Conservation (phyloP, 1,140 invertebrate genomes). For the Panagrolaimus sp. region DNA sequence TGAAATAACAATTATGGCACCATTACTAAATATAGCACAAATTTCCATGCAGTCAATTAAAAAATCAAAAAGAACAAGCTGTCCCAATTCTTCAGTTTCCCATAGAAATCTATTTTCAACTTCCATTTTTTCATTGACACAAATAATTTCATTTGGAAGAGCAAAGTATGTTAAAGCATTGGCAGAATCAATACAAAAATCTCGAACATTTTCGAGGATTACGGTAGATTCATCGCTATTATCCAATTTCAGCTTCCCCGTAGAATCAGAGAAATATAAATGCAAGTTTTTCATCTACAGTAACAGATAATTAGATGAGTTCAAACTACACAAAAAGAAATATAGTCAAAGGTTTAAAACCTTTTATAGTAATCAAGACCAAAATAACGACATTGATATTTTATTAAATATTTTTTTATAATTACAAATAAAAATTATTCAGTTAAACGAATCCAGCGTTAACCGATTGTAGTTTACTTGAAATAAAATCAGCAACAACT, state of each 20-base stretch:
- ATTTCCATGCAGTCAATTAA: slow-evolving; percentile 32
- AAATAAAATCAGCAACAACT: slow-evolving; percentile 5
- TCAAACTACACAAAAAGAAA: no score
- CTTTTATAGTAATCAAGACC: neutral
- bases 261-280: neutral
- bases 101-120: neutral
- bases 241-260: neutral
- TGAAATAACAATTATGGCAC: slow-evolving; percentile 17
- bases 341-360: no score
- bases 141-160: neutral
- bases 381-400: neutral
- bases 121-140: neutral
- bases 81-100: neutral
- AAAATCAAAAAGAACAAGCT: slow-evolving; percentile 41
- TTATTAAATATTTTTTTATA: no score
- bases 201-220: neutral
- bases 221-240: neutral
- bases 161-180: slow-evolving; percentile 6
- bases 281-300: slow-evolving; percentile 6
- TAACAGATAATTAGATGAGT: no score
- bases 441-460: neutral
- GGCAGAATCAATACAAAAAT: neutral
- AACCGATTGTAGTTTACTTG: slow-evolving; percentile 12
- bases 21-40: slow-evolving; percentile 32
- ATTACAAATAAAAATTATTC: neutral